Evolutionary conservation across 2,113 vertebrate species (phyloP), one percentile per base, ranked within the genome.

Genomic region (Sebastes fasciatus): DNA sequence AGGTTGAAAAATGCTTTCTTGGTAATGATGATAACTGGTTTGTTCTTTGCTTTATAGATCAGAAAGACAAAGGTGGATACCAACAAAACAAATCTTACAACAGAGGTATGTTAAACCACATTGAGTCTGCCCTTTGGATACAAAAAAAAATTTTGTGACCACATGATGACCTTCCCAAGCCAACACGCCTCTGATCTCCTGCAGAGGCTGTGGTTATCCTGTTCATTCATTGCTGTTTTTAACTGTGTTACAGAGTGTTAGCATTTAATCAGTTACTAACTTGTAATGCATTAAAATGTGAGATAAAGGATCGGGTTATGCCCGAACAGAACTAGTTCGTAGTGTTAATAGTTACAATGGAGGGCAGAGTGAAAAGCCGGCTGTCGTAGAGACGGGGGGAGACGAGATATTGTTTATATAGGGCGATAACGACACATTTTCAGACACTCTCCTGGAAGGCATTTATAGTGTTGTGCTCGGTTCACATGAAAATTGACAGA

Each of bases 31-130:
- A 11, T 42, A 49, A 68, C 17, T 1, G 34, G 0, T 19, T 79
- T 6, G 21, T 49, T n/a, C 11, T 84, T 86, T 87, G 77, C 19
- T 4, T 89, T 89, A 43, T 93, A 97, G 96, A 97, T 84, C 96
- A 97, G 86, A 97, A 96, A 83, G 96, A 34, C 34, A 34, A 51
- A 51, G 49, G 49, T 51, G 49, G 49, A 11, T 51, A 51, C 49
- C 49, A 51, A 14, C 49, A 51, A 14, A 51, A 51, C 49, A 51
- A 51, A 51, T 51, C 49, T 14, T 51, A 51, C 49, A 51, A 51
- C 49, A 51, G 49, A 51, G 49, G 49, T 51, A 51, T 54, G 52
- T n/a, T 54, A 3, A 8, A 19, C n/a, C 60, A 34, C 21, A 42
- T 16, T 68, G 13, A 65, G 2, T 7, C 67, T 67, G 1, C 4